A percentile compares a stretch with the other conserved stretches of the same genome.
phyloP scores from a whole-genome alignment of 1,140 invertebrate species.

The Thaumetopoea pityocampa region DNA sequence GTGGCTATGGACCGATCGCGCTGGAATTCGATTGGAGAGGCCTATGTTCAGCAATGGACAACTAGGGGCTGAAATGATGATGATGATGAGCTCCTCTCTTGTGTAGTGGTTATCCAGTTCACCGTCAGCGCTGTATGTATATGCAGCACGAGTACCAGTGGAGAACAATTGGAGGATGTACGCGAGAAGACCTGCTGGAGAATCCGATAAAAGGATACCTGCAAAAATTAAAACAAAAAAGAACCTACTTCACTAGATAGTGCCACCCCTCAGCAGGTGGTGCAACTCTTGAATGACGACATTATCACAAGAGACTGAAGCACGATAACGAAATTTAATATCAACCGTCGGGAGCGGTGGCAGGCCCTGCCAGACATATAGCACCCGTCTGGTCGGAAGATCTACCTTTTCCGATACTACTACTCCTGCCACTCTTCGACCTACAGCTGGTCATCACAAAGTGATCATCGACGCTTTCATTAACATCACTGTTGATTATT shows the following conservation, averaged over 20 bases:
- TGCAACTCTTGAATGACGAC: too few species aligned
- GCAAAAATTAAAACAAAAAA: slow-evolving; percentile 16
- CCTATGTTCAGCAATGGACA: too few species aligned
- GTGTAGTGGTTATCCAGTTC: slow-evolving; percentile 78
- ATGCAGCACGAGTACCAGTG: slow-evolving; percentile 79
- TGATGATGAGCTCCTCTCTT: slow-evolving; percentile 85
- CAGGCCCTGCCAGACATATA: too few species aligned
- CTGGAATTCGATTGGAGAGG: too few species aligned
- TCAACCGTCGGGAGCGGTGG: too few species aligned
- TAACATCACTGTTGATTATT: too few species aligned
- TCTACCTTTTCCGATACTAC: neutral
- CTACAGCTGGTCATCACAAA: neutral
- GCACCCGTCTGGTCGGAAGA: neutral
- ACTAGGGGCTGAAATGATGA: too few species aligned
- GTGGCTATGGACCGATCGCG: too few species aligned
- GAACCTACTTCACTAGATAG: neutral
- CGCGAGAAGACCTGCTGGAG: slow-evolving; percentile 81
- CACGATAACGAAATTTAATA: too few species aligned
- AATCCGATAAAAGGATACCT: slow-evolving; percentile 78
- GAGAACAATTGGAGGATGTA: slow-evolving; percentile 93
- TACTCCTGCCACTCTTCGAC: neutral
- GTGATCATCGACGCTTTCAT: neutral
- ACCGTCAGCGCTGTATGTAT: slow-evolving; percentile 77
- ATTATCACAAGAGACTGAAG: too few species aligned
- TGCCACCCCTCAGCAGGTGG: neutral